phyloP scores from a whole-genome alignment of 2,797 vertebrate species.

The Sorex maritimensis region DNA sequence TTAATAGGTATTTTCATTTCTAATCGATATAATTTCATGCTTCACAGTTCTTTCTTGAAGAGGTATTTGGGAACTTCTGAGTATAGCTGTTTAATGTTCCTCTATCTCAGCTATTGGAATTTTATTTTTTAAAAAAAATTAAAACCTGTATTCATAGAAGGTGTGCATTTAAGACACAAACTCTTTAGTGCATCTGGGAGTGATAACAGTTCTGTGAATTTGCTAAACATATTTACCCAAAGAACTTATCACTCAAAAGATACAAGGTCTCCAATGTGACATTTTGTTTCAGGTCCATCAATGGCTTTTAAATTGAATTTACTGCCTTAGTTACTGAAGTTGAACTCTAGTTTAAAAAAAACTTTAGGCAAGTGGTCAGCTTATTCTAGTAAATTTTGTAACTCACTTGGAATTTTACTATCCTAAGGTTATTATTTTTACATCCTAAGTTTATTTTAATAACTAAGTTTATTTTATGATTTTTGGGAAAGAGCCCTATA shows the following conservation, averaged over 20 bases:
- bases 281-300: slow-evolving; percentile 50
- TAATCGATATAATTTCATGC: slow-evolving; percentile 49
- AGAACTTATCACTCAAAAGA: slow-evolving; percentile 56
- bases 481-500: background rate
- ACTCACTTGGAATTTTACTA: slow-evolving; percentile 22
- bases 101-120: background rate
- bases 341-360: slow-evolving; percentile 8
- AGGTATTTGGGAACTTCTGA: background rate
- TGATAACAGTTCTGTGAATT: slow-evolving; percentile 38
- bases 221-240: slow-evolving; percentile 30
- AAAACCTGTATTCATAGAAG: background rate
- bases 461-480: background rate
- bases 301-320: slow-evolving; percentile 8
- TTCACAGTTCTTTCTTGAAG: slow-evolving; percentile 27
- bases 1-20: slow-evolving; percentile 46
- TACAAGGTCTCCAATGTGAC: background rate
- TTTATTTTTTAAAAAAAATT: background rate
- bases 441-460: slow-evolving; percentile 7
- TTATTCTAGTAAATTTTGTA: slow-evolving; percentile 49
- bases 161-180: background rate
- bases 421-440: background rate
- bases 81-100: background rate
- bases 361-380: background rate
- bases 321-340: background rate
- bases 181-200: background rate